Conservation (phyloP, 1,140 invertebrate species). For the Physella acuta region DNA sequence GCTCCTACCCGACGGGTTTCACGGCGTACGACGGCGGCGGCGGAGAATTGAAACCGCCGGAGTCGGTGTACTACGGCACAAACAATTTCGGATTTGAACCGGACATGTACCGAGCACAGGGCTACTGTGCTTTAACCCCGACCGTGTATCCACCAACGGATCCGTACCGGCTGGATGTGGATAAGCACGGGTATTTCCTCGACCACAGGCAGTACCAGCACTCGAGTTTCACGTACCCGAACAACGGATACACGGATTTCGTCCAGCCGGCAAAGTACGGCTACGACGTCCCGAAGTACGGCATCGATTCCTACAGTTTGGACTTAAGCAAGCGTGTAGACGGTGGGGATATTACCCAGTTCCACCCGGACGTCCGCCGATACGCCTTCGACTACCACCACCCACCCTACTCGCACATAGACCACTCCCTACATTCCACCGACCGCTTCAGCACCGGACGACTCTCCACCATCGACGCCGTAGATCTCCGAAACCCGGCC, state of each 20-base stretch:
- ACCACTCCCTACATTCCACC: slow-evolving; percentile 6
- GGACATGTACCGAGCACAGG: slow-evolving; percentile 50
- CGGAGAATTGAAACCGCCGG: slow-evolving; percentile 47
- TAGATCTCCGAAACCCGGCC: slow-evolving; percentile 44
- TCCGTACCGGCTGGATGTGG: slow-evolving; percentile 47
- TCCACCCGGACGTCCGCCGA: slow-evolving; percentile 36
- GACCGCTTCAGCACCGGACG: slow-evolving; percentile 31
- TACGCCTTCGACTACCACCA: slow-evolving; percentile 32
- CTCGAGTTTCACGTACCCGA: slow-evolving; percentile 41
- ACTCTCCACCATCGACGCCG: slow-evolving; percentile 40
- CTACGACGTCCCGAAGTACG: slow-evolving; percentile 50
- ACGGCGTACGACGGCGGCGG: slow-evolving; percentile 44
- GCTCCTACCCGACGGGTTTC: slow-evolving; percentile 45
- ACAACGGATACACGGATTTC: slow-evolving; percentile 53
- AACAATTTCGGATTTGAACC: slow-evolving; percentile 50
- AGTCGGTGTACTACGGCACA: slow-evolving; percentile 50
- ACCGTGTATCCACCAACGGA: slow-evolving; percentile 47
- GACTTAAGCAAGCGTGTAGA: slow-evolving; percentile 54
- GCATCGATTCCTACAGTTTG: slow-evolving; percentile 52
- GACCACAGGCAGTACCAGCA: slow-evolving; percentile 55
- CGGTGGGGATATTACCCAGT: slow-evolving; percentile 41
- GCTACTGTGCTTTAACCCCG: slow-evolving; percentile 44
- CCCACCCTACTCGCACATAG: neutral
- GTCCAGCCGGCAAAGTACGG: slow-evolving; percentile 52
- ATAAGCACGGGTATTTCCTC: slow-evolving; percentile 56